Evolutionary conservation across 2,113 vertebrate genomes (phyloP).

Genomic region (Sceloporus undulatus): DNA sequence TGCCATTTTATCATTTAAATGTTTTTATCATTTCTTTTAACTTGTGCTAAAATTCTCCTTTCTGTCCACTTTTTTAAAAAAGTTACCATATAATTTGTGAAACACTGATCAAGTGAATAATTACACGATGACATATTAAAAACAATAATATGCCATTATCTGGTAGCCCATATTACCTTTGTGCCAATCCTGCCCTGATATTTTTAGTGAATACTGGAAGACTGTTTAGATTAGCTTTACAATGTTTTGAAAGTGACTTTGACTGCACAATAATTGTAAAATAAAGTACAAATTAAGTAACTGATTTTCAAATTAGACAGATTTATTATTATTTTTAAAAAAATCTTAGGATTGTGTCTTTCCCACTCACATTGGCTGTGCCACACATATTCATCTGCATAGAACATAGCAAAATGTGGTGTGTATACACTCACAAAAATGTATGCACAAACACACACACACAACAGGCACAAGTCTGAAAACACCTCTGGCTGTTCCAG

Average conservation of each 20-base stretch:
- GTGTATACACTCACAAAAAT: too few species aligned
- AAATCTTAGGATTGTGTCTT: not conserved
- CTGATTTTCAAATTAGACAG: not conserved
- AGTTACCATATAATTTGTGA: too few species aligned
- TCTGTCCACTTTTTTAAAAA: not conserved
- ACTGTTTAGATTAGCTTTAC: not conserved
- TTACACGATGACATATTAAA: not conserved
- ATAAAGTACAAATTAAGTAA: not conserved
- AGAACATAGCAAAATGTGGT: not conserved
- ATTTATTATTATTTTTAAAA: not conserved
- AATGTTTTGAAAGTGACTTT: not conserved
- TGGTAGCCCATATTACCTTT: not conserved
- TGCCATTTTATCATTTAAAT: not conserved
- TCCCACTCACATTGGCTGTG: not conserved
- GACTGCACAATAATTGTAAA: not conserved
- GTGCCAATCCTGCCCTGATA: not conserved
- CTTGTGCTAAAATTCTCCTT: too few species aligned
- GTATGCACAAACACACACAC: too few species aligned
- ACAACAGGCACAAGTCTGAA: not conserved
- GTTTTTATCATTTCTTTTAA: not conserved
- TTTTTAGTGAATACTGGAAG: not conserved
- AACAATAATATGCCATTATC: not conserved
- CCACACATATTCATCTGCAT: not conserved
- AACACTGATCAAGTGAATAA: too few species aligned
- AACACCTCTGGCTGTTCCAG: not conserved